phyloP scores from a whole-genome alignment of 2,888 invertebrate species.

The Napeogenes inachia region DNA sequence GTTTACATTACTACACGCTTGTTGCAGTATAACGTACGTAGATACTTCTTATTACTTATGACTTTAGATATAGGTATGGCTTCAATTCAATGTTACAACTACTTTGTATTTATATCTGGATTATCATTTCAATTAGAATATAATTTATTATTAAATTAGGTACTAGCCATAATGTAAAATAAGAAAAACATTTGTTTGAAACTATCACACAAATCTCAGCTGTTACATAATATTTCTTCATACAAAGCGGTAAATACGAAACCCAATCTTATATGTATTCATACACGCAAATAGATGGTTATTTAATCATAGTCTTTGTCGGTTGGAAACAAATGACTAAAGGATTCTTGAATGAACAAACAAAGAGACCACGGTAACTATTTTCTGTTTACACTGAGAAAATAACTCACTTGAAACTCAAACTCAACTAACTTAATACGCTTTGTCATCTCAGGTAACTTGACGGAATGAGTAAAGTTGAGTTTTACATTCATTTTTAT shows the following conservation, averaged over 20 bases:
- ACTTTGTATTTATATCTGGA: no score
- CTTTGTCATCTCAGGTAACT: slow-evolving; percentile 38
- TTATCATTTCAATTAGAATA: neutral
- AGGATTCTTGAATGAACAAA: slow-evolving; percentile 59
- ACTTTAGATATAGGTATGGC: slow-evolving; percentile 21
- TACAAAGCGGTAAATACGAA: neutral
- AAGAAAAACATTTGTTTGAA: no score
- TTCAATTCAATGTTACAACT: slow-evolving; percentile 18
- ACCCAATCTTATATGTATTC: slow-evolving; percentile 1
- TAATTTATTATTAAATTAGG: no score
- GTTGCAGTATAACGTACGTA: slow-evolving; percentile 18
- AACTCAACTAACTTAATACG: slow-evolving; percentile 33
- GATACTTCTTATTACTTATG: slow-evolving; percentile 15
- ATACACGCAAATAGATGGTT: slow-evolving; percentile 1
- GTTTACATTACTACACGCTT: slow-evolving; percentile 23
- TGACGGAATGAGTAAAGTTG: slow-evolving; percentile 23
- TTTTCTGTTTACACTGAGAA: slow-evolving; percentile 57
- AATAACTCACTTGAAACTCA: slow-evolving; percentile 51
- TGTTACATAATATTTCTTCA: neutral
- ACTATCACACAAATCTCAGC: neutral
- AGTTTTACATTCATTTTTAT: slow-evolving; percentile 23
- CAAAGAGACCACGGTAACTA: slow-evolving; percentile 60
- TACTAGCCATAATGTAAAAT: no score
- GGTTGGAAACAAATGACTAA: slow-evolving; percentile 30
- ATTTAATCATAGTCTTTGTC: slow-evolving; percentile 20